These are phyloP conservation scores for Agrilus mali DNA, from an alignment of 2,888 invertebrate species.

Conservation along the genomic window DNA sequence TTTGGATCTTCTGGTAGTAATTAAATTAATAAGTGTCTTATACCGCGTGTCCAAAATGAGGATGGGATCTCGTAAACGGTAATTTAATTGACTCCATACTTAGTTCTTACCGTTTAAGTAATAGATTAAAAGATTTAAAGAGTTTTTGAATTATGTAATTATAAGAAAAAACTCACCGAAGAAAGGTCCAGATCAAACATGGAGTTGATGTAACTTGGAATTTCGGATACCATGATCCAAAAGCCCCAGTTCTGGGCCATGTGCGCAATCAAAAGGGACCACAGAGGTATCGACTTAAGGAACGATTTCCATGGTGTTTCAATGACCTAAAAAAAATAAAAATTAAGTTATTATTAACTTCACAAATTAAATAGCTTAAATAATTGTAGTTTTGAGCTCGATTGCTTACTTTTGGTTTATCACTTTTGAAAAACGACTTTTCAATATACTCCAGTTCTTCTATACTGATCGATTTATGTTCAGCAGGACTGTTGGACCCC, in stretches of 20 bases:
- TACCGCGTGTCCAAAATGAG: no score
- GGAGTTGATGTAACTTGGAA: constrained; percentile 66
- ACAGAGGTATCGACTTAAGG: constrained; percentile 61
- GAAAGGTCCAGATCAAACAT: constrained; percentile 60
- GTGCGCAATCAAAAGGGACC: constrained; percentile 60
- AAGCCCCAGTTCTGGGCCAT: constrained; percentile 69
- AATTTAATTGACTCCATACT: no score
- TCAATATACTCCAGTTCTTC: constrained; percentile 54
- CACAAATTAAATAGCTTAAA: no score
- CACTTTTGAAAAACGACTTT: constrained; percentile 41
- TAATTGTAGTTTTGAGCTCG: neutral
- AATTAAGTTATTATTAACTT: no score
- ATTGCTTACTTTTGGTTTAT: constrained; percentile 28
- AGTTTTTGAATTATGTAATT: no score
- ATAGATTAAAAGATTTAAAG: no score
- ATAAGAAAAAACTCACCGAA: constrained; percentile 35
- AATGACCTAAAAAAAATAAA: no score
- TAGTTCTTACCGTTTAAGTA: no score
- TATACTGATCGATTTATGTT: constrained; percentile 41
- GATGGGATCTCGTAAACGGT: no score
- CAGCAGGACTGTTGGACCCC: constrained; percentile 50
- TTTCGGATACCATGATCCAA: constrained; percentile 71
- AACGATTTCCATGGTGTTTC: constrained; percentile 64
- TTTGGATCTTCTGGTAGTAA: no score
- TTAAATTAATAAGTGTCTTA: no score